These are phyloP conservation scores for Drosophila parvula DNA, from an alignment of 1,140 invertebrate genomes.

Conservation along the genomic window DNA sequence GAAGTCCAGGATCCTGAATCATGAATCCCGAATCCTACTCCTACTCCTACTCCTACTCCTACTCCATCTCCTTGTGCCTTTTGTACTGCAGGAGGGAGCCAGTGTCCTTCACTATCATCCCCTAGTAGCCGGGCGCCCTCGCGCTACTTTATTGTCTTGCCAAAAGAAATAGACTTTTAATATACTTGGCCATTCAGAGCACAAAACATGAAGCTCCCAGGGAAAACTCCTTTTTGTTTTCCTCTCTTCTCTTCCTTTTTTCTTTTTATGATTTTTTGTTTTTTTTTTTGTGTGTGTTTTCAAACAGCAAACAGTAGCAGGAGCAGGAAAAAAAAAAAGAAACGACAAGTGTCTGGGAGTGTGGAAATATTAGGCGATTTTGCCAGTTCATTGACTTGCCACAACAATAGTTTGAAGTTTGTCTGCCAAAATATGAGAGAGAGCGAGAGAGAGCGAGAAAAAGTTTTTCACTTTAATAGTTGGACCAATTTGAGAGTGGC, in stretches of 20 bases:
- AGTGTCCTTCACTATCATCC: slow-evolving; percentile 15
- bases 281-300: background rate
- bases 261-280: background rate
- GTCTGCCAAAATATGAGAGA: slow-evolving; percentile 76
- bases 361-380: slow-evolving; percentile 78
- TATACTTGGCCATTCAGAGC: slow-evolving; percentile 68
- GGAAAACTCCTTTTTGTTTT: slow-evolving; percentile 26
- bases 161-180: slow-evolving; percentile 81
- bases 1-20: slow-evolving; percentile 12
- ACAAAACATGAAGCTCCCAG: slow-evolving; percentile 48
- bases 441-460: slow-evolving; percentile 15
- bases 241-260: background rate
- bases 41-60: slow-evolving; percentile 17
- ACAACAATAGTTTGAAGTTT: slow-evolving; percentile 82
- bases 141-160: slow-evolving; percentile 76
- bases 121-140: slow-evolving; percentile 34
- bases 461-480: slow-evolving; percentile 46
- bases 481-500: slow-evolving; percentile 38
- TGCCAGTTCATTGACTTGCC: slow-evolving; percentile 80
- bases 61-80: slow-evolving; percentile 50
- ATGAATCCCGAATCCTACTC: slow-evolving; percentile 17
- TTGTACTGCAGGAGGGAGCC: slow-evolving; percentile 53
- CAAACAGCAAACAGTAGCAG: slow-evolving; percentile 5
- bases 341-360: slow-evolving; percentile 53
- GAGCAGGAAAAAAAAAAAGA: slow-evolving; percentile 4